phyloP scores from a whole-genome alignment of 1,140 invertebrate species.

The Acromyrmex heyeri region DNA sequence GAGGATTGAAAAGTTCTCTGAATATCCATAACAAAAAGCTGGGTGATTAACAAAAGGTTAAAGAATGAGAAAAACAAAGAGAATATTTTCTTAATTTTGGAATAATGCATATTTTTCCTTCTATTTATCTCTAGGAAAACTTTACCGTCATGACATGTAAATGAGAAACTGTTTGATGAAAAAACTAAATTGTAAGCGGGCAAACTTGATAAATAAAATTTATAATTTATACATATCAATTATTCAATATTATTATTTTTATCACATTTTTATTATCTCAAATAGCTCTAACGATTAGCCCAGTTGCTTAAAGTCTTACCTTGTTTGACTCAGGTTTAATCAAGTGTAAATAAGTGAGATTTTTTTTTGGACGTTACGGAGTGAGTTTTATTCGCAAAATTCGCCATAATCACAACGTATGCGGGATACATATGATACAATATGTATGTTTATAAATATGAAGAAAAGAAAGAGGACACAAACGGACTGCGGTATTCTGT shows the following conservation, averaged over 20 bases:
- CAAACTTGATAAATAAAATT: slow-evolving; percentile 9
- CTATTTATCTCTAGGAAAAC: not conserved
- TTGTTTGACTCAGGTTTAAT: slow-evolving; percentile 14
- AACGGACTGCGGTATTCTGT: slow-evolving; percentile 44
- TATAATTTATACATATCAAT: slow-evolving; percentile 10
- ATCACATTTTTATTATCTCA: not conserved
- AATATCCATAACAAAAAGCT: not conserved
- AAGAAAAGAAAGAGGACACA: slow-evolving; percentile 41
- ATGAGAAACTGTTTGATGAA: not conserved
- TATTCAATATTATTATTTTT: not conserved
- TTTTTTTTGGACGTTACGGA: not conserved
- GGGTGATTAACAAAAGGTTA: not conserved
- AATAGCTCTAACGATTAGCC: not conserved
- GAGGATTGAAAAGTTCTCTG: not conserved
- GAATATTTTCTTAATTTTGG: slow-evolving; percentile 21
- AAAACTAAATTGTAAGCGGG: not conserved
- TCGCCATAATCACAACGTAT: not conserved
- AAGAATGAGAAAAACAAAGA: slow-evolving; percentile 6
- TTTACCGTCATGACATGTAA: slow-evolving; percentile 6
- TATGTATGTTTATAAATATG: not conserved
- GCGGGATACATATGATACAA: slow-evolving; percentile 3
- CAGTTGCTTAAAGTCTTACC: not conserved
- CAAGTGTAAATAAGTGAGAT: not conserved
- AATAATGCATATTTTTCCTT: slow-evolving; percentile 28
- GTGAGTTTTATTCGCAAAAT: not conserved